Conservation (phyloP, 2,888 invertebrate genomes). For the Itoplectis maculator region DNA sequence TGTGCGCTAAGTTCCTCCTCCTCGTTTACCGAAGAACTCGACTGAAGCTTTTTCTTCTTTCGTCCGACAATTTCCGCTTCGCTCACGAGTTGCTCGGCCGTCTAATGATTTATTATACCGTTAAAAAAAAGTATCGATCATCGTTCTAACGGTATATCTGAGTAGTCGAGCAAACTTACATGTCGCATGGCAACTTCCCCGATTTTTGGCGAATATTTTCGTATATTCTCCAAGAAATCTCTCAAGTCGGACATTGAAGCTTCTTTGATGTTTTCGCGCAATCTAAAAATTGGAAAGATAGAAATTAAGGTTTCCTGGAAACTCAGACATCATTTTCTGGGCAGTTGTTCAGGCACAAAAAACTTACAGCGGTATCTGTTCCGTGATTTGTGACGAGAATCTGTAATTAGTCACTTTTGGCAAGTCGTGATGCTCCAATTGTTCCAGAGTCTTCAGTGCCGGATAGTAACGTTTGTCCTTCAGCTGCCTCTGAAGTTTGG, state of each 20-base stretch:
- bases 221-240: conserved; percentile 98
- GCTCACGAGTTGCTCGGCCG: conserved; percentile 87
- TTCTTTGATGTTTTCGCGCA: conserved; percentile 96
- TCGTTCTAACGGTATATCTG: conserved; percentile 1
- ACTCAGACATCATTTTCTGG: neutral
- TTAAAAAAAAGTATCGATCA: conserved; percentile 9
- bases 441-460: conserved; percentile 98
- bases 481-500: conserved; percentile 97
- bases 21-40: conserved; percentile 83
- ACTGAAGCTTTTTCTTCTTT: conserved; percentile 86
- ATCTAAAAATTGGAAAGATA: conserved; percentile 80
- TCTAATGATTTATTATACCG: conserved; percentile 80
- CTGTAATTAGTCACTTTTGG: conserved; percentile 96
- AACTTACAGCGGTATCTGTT: conserved; percentile 93
- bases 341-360: neutral
- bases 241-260: conserved; percentile 98
- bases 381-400: conserved; percentile 97
- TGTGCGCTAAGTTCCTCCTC: conserved; percentile 95
- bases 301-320: neutral
- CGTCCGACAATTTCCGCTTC: conserved; percentile 87
- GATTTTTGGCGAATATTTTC: conserved; percentile 97
- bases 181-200: conserved; percentile 98
- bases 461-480: conserved; percentile 98
- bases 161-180: conserved; percentile 84
- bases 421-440: conserved; percentile 96